Conservation (phyloP, 2,888 invertebrate genomes). For the Mechanitis messenoides region DNA sequence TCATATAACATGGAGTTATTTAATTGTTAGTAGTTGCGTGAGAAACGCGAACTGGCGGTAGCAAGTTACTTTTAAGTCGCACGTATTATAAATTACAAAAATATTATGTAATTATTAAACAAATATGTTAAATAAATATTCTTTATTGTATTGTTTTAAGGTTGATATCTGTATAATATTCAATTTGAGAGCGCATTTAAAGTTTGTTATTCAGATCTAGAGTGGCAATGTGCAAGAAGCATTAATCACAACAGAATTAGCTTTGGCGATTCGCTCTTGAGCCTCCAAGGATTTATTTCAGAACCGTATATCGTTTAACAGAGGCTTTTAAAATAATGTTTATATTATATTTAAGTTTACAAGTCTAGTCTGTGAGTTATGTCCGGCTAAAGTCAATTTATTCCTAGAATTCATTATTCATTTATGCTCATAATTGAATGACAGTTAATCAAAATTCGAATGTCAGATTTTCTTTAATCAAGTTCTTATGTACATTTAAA, state of each 20-base stretch:
- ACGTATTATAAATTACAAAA: constrained; percentile 33
- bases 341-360: constrained; percentile 30
- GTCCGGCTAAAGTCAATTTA: constrained; percentile 23
- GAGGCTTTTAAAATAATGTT: constrained; percentile 36
- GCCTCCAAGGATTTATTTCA: constrained; percentile 66
- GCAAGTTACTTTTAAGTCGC: constrained; percentile 56
- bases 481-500: too few species aligned
- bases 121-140: constrained; percentile 5
- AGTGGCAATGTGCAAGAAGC: constrained; percentile 69
- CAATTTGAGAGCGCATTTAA: constrained; percentile 23
- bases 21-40: constrained; percentile 71
- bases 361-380: constrained; percentile 29
- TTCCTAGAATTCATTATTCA: constrained; percentile 9
- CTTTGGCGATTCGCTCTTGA: constrained; percentile 73
- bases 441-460: background rate
- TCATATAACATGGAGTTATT: constrained; percentile 59
- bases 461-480: too few species aligned
- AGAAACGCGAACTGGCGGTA: constrained; percentile 70
- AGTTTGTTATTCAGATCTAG: constrained; percentile 47
- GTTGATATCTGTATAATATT: constrained; percentile 32
- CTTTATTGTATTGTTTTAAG: constrained; percentile 34
- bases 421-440: constrained; percentile 1
- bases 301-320: constrained; percentile 30
- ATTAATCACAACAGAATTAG: constrained; percentile 76
- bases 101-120: constrained; percentile 11